These are phyloP conservation scores for Tubulanus polymorphus DNA, from an alignment of 2,888 invertebrate genomes.

Conservation along the genomic window DNA sequence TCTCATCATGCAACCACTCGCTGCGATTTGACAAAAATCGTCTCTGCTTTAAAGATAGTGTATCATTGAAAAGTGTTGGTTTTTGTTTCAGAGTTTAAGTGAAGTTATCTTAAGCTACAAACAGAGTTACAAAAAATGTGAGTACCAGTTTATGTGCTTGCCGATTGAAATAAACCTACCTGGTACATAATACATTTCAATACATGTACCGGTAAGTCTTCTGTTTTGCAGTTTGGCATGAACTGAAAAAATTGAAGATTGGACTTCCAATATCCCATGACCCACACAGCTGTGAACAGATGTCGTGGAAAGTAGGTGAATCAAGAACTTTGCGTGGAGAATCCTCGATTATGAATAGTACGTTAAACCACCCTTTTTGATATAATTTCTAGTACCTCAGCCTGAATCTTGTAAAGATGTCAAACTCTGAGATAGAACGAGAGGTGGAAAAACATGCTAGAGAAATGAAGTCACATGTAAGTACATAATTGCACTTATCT, in stretches of 20 bases:
- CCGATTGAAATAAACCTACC: too few relatives aligned
- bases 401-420: conserved; percentile 27
- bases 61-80: too few relatives aligned
- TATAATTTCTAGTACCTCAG: conserved; percentile 31
- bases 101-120: conserved; percentile 47
- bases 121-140: conserved; percentile 44
- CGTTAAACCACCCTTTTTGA: too few relatives aligned
- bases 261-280: conserved; percentile 51
- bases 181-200: too few relatives aligned
- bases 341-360: too few relatives aligned
- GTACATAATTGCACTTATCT: too few relatives aligned
- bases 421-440: conserved; percentile 31
- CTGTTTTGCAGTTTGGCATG: conserved; percentile 33
- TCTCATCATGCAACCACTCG: too few relatives aligned
- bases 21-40: too few relatives aligned
- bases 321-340: too few relatives aligned
- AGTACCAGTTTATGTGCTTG: conserved; percentile 21
- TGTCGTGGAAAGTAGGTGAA: conserved; percentile 50
- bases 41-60: too few relatives aligned
- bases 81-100: conserved; percentile 46
- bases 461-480: conserved; percentile 41
- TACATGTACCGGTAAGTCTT: too few relatives aligned
- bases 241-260: conserved; percentile 47
- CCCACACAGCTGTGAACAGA: conserved; percentile 48
- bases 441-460: conserved; percentile 42